phyloP scores from a whole-genome alignment of 2,797 vertebrate species.

The Sebastiscus tertius region DNA sequence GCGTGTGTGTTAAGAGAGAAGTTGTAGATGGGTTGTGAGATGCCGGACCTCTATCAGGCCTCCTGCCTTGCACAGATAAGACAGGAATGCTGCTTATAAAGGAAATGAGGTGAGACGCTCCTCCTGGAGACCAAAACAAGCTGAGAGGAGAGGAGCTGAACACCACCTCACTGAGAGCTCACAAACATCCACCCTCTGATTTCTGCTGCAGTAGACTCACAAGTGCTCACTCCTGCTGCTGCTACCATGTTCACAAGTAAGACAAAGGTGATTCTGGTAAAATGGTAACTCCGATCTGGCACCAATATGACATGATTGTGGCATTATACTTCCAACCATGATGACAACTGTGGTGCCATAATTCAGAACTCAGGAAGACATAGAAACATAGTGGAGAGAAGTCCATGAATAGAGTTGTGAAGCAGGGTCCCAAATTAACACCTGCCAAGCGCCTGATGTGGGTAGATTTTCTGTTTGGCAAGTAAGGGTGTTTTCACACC shows the following conservation, averaged over 20 bases:
- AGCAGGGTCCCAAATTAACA: too few species aligned
- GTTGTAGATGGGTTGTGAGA: constrained; percentile 27
- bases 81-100: constrained; percentile 58
- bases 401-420: too few species aligned
- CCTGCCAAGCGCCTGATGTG: too few species aligned
- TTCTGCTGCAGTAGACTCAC: neutral
- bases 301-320: too few species aligned
- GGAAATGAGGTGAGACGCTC: constrained; percentile 29
- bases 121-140: constrained; percentile 36
- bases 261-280: too few species aligned
- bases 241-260: neutral
- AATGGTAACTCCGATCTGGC: too few species aligned
- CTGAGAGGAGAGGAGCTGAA: neutral
- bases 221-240: neutral
- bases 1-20: neutral
- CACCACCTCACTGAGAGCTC: neutral
- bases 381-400: too few species aligned
- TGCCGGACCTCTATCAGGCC: constrained; percentile 45
- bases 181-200: neutral
- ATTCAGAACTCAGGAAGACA: too few species aligned
- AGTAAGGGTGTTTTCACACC: too few species aligned
- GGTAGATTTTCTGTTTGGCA: too few species aligned
- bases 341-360: too few species aligned
- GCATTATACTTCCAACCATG: too few species aligned
- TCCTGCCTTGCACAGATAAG: constrained; percentile 63